Base-by-base conservation (phyloP, 2,113 vertebrate genomes). In the Gobiocypris rarus region DNA sequence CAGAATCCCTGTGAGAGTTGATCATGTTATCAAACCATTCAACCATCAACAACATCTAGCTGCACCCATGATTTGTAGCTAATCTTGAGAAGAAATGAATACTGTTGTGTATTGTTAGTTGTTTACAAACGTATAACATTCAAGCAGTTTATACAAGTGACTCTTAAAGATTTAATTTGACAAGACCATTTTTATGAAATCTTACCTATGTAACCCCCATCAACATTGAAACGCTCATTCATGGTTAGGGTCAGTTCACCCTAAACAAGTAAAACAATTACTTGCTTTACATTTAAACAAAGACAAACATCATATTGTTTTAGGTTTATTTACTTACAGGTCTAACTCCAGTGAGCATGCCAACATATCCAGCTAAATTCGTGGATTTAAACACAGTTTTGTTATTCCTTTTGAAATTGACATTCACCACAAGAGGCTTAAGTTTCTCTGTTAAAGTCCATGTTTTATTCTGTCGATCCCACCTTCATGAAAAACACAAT, bases 181-280 rank as follows among this genome's bases (percentile, higher is more conserved):
- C 2, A 45, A 52, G 11, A 65, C 9, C 1, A 24, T n/a, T 83
- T 73, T 9, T 43, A 28, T 17, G 7, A 38, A 31, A 15, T 91
- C 95, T 96, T 87, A 97, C 96, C 96, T 84, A 97, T 82, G 50
- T 93, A 97, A 67, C 96, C 96, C 1, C 96, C 96, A 87, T 94
- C 93, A 6, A 94, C 7, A 86, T 91, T 94, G 92, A 96, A 97
- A 43, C 96, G 95, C 75, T 97, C 96, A 58, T 97, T 97, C 87
- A 96, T 94, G 1, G 96, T 95, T 65, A 97, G 92, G 70, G 95
- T 96, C 71, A 97, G 94, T 38, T 76, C 28, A 84, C 79, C 63
- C 95, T 94, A 90, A 75, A 82, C 41, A 31, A 41, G 26, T 17
- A 78, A 61, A 85, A 48, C 24, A 61, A 15, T 59, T 43, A 41